A percentile compares a stretch with the other conserved stretches of the same genome.
Conservation (phyloP, 2,888 invertebrate species). For the Zeuzera pyrina region DNA sequence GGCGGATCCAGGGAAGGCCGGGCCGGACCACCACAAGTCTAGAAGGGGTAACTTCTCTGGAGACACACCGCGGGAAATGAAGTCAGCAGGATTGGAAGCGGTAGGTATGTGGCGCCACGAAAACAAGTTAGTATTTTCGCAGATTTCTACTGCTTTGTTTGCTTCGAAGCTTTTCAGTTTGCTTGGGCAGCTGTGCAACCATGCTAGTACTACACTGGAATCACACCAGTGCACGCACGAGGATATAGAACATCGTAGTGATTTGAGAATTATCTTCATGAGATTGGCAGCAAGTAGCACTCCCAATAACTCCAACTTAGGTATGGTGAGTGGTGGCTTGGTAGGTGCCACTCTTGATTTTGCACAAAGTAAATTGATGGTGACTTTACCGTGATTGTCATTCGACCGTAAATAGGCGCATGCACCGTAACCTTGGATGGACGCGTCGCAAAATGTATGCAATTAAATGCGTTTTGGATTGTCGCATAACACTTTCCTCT, state of each 20-base stretch:
- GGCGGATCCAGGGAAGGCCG: too few relatives aligned
- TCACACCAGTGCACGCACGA: neutral
- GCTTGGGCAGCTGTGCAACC: too few relatives aligned
- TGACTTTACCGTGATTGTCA: neutral
- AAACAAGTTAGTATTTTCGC: too few relatives aligned
- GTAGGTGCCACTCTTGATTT: slow-evolving; percentile 6
- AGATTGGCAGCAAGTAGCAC: slow-evolving; percentile 5
- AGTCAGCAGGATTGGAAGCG: neutral
- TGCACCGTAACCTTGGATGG: slow-evolving; percentile 2
- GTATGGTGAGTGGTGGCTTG: slow-evolving; percentile 7
- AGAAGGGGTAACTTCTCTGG: neutral
- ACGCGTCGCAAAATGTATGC: slow-evolving; percentile 6
- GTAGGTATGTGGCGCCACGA: slow-evolving; percentile 2
- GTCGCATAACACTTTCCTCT: slow-evolving; percentile 1
- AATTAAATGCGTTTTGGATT: slow-evolving; percentile 1
- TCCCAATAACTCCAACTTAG: slow-evolving; percentile 8
- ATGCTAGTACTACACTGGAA: neutral
- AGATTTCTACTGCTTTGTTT: too few relatives aligned
- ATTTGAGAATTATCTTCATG: neutral
- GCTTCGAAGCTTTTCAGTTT: too few relatives aligned
- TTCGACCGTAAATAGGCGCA: slow-evolving; percentile 7
- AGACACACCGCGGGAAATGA: neutral
- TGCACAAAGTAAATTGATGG: slow-evolving; percentile 4
- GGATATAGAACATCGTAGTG: neutral
- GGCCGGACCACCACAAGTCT: too few relatives aligned